Conservation (phyloP, 2,113 vertebrate species). For the Sciurus niger region DNA sequence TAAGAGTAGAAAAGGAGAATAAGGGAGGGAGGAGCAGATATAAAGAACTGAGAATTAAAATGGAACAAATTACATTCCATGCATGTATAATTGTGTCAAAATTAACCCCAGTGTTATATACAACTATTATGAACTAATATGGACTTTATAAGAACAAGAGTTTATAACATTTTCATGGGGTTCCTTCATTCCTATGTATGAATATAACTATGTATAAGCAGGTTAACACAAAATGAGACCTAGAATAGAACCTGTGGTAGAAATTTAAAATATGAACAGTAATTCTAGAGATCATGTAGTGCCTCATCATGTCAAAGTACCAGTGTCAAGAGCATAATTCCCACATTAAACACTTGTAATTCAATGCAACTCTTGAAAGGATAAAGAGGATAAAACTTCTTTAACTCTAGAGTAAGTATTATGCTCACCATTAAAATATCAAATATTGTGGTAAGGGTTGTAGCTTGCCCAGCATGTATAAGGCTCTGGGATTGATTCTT, state of each 20-base stretch:
- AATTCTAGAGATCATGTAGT: neutral
- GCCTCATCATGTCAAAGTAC: neutral
- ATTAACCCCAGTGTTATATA: no score
- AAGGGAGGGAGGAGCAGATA: no score
- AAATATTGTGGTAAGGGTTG: neutral
- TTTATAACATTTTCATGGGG: neutral
- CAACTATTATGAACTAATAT: no score
- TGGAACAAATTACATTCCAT: no score
- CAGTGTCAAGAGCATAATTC: neutral
- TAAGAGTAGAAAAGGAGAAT: no score
- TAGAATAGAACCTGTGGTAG: neutral
- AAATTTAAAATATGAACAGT: neutral
- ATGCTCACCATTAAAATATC: neutral
- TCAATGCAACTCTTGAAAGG: neutral
- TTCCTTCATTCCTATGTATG: neutral
- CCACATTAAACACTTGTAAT: neutral
- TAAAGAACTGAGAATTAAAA: no score
- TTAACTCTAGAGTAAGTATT: neutral
- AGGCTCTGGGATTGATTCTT: no score
- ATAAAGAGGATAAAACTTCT: neutral
- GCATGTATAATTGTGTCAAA: no score
- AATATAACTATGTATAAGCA: neutral
- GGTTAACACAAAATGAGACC: neutral
- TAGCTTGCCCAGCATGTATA: no score
- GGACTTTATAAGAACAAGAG: no score